Base-by-base conservation (phyloP, 2,888 invertebrate genomes). In the Strigamia transsilvanica region DNA sequence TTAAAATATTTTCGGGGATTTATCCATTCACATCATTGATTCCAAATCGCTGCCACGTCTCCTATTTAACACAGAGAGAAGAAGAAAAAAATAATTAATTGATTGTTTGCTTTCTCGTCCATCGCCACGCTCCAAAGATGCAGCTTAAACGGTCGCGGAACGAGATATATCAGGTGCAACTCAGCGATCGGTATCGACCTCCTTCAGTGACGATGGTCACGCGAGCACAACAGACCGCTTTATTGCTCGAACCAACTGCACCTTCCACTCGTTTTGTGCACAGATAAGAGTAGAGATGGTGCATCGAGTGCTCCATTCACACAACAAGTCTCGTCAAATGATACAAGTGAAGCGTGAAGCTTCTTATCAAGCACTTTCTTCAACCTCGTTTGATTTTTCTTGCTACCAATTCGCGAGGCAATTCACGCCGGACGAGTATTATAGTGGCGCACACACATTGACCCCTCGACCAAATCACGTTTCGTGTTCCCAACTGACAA, bases 171-270 rank as follows among this genome's bases (percentile, higher is more conserved):
- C 73, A 27, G 27, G 73, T 73, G 73, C 13, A 73, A 73, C 73
- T 73, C 73, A 7, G 73, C 73, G 73, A 73, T 73, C 73, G 73
- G 73, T 73, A 73, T 73, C 73, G 73, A 73, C 73, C 73, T 73
- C 32, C 27, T 73, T 32, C 73, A 73, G 32, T 73, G 73, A 73
- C 73, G 73, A 73, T 27, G 73, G 73, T 73, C 73, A 73, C 73
- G 73, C 73, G 27, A 73, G 32, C 73, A 27, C 73, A 73, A 73
- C 73, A 73, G 73, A 73, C 73, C 73, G 23, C 73, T 73, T 73
- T 73, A 73, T 73, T 27, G 73, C 73, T 73, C 73, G 27, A 73
- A 32, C 27, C 73, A 73, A 32, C 73, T 18, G 6, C 27, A 73
- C 73, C 73, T 27, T 15, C 23, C 73, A 23, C 73, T 73, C 32